Percentiles rank a stretch among this genome's conserved stretches.
Evolutionary conservation across 2,888 invertebrate species (phyloP).

Genomic region (Fabriciana adippe): DNA sequence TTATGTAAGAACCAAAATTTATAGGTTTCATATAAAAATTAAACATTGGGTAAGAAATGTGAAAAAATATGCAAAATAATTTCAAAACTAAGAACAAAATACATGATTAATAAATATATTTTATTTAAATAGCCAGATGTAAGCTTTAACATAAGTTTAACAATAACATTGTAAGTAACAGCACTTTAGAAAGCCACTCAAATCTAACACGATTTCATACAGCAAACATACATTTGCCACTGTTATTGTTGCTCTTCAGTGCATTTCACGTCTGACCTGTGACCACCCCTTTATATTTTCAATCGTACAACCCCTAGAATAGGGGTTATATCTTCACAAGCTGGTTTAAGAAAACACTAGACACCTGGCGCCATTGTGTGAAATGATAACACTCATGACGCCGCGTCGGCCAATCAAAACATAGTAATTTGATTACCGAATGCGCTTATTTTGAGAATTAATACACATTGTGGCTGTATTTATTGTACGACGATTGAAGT

Average conservation of each 20-base stretch:
- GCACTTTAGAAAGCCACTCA: slow-evolving; percentile 23
- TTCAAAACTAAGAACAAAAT: no score
- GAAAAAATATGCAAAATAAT: no score
- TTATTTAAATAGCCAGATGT: background rate
- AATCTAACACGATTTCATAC: slow-evolving; percentile 56
- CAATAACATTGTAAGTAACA: slow-evolving; percentile 20
- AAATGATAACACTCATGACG: slow-evolving; percentile 73
- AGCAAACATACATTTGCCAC: slow-evolving; percentile 53
- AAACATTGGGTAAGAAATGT: no score
- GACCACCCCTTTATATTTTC: slow-evolving; percentile 21
- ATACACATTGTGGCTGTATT: slow-evolving; percentile 31
- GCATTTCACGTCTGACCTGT: slow-evolving; percentile 59
- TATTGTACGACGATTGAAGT: no score
- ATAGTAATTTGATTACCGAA: slow-evolving; percentile 69
- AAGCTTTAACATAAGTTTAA: slow-evolving; percentile 4
- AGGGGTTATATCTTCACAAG: slow-evolving; percentile 23
- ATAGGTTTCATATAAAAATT: no score
- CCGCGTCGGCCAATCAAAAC: slow-evolving; percentile 74
- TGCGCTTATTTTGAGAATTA: slow-evolving; percentile 59
- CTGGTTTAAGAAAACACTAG: slow-evolving; percentile 70
- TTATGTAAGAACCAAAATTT: no score
- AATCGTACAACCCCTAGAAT: slow-evolving; percentile 27
- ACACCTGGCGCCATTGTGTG: slow-evolving; percentile 67
- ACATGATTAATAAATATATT: no score
- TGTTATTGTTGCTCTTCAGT: slow-evolving; percentile 72